A percentile compares a stretch with the other conserved stretches of the same genome.
Evolutionary conservation across 2,797 vertebrate species (phyloP).

Genomic region (Arvicola amphibius): DNA sequence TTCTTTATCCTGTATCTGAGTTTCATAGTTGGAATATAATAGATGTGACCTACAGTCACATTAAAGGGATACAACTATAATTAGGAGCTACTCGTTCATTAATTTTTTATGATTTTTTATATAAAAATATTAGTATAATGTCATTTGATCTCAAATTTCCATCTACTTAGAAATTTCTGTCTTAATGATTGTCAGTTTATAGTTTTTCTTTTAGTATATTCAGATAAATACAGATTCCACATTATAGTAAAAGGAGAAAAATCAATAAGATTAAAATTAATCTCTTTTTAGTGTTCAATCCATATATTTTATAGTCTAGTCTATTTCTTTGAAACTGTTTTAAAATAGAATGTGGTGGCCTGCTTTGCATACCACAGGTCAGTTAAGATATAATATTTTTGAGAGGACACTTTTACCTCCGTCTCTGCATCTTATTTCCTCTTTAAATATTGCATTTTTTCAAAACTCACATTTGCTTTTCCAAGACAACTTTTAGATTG

Average conservation of each 20-base stretch:
- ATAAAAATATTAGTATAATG: not conserved
- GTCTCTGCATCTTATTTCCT: conserved; percentile 20
- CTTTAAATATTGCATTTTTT: conserved; percentile 33
- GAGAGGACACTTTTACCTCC: not conserved
- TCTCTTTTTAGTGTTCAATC: not conserved
- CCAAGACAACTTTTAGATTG: not conserved
- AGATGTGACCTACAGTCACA: not conserved
- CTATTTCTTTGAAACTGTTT: conserved; percentile 40
- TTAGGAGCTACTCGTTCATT: not conserved
- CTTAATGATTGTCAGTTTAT: not conserved
- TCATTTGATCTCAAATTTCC: not conserved
- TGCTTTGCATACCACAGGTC: conserved; percentile 13
- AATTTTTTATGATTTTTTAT: not conserved
- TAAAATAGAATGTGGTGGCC: not conserved
- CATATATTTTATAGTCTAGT: not conserved
- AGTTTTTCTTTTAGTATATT: conserved; percentile 27
- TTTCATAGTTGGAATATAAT: not conserved
- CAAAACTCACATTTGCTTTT: conserved; percentile 48
- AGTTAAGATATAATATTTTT: not conserved
- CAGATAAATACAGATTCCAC: not conserved
- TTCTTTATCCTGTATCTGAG: not conserved
- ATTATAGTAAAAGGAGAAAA: not conserved
- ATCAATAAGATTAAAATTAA: not conserved
- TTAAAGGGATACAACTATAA: not conserved
- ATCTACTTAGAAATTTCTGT: conserved; percentile 1